Evolutionary conservation across 1,140 invertebrate genomes (phyloP), one percentile per base, ranked within the genome.

Genomic region (Brachionus asplanchnoidis): DNA sequence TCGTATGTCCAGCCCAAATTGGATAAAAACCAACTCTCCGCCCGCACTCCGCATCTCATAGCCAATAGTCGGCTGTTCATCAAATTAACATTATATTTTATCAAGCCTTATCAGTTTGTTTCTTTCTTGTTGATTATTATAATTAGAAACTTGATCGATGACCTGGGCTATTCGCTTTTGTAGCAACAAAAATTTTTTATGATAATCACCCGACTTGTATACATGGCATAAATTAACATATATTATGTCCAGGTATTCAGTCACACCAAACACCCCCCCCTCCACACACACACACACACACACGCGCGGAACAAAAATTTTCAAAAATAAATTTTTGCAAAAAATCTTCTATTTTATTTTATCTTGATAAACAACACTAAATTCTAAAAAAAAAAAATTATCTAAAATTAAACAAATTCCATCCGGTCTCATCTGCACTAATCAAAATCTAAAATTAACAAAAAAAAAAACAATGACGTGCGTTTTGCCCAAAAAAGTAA

Each of bases 61-160:
- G 32, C 68, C 68, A 73, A 73, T 73, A 2, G 17, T 6, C 40
- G 28, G 28, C n/a, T 36, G 36, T 73, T 20, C 17, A 36, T 40
- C 40, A 73, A 73, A 73, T 40, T 73, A 73, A 73, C 28, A 40
- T 73, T 73, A 20, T 40, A 73, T 40, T 73, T 70, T 42, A 68
- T 73, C 28, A 73, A 73, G 68, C 68, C 68, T 73, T 73, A 73
- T 73, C 68, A 73, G 68, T 73, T 73, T 73, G 20, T 32, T 32
- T 32, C 5, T 5, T 32, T 28, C 3, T 28, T 28, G 28, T 28
- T 32, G n/a, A 73, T 73, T 40, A 73, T 40, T 36, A 73, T 73
- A 73, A 40, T 73, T 66, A 56, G 50, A 56, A 56, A 20, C 50
- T 56, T 56, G 23, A 66, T 66, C 65, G 65, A 66, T 66, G 65